phyloP scores from a whole-genome alignment of 2,888 invertebrate species.

The Scaptomyza polygonia region DNA sequence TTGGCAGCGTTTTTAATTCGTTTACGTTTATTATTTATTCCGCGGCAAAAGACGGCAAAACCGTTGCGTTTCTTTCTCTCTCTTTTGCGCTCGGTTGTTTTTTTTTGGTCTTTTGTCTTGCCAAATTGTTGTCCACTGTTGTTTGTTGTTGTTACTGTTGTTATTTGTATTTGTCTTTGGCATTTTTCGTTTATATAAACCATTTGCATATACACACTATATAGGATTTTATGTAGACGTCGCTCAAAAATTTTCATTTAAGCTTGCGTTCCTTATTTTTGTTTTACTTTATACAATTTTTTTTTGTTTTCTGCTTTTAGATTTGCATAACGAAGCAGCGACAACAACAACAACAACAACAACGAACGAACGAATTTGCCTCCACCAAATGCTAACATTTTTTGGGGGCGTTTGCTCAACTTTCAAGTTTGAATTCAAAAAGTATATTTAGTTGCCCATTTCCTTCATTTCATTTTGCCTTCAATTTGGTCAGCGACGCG shows the following conservation, averaged over 20 bases:
- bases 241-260: constrained; percentile 69
- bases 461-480: constrained; percentile 50
- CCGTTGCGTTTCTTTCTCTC: constrained; percentile 21
- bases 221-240: constrained; percentile 58
- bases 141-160: constrained; percentile 45
- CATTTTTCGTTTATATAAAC: constrained; percentile 63
- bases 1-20: constrained; percentile 78
- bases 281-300: constrained; percentile 45
- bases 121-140: constrained; percentile 48
- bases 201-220: constrained; percentile 70
- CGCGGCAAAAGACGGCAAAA: constrained; percentile 49
- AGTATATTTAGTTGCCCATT: constrained; percentile 69
- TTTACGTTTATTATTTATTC: constrained; percentile 82
- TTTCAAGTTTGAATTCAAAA: constrained; percentile 49
- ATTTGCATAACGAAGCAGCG: constrained; percentile 80
- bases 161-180: constrained; percentile 62
- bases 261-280: constrained; percentile 40
- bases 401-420: constrained; percentile 28
- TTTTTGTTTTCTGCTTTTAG: constrained; percentile 39
- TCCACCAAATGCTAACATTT: background rate
- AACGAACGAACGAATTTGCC: background rate
- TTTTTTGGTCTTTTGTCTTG: constrained; percentile 34
- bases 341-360: constrained; percentile 37
- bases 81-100: constrained; percentile 12
- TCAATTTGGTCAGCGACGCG: constrained; percentile 62